Evolutionary conservation across 2,113 vertebrate genomes (phyloP), one percentile per base, ranked within the genome.

Genomic region (Psittacula cyanocephala): DNA sequence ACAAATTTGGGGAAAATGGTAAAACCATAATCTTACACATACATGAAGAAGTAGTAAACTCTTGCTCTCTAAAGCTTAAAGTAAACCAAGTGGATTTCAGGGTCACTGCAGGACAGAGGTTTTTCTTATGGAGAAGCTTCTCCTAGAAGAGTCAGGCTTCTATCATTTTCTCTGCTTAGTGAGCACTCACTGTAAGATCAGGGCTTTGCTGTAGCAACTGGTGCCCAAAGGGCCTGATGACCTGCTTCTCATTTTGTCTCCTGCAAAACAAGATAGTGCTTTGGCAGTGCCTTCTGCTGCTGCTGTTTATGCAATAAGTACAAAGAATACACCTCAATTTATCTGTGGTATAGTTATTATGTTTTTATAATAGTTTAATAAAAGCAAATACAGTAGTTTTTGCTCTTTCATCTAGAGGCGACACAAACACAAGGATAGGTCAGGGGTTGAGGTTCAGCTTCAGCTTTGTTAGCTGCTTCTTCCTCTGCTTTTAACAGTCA

Each of bases 351-450:
- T 7, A 47, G 50, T 68, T 85, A 78, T 13, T 68, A 70, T 4
- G 4, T 1, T 63, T 94, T 96, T 69, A 52, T 69, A 70, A 82
- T 17, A 31, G 46, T 70, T 88, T 41, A 53, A 71, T 39, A 93
- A 64, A 83, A 85, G 68, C 33, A 95, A 95, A 93, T 79, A 71
- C 83, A 90, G 28, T 15, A 57, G 27, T 55, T 94, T 94, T 81
- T 78, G 24, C 88, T 86, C 65, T 71, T 86, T 94, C 77, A 91
- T 52, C 69, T 68, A 29, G 57, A 93, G 82, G 47, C 44, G 72
- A 67, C 0, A 86, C 68, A 63, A 43, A 88, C 24, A 57, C 37
- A 78, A 78, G 68, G 17, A 43, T 7, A 80, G 46, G 64, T 43
- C 43, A 79, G 50, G 39, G 50, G 55, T 27, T 91, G 80, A 86